Evolutionary conservation across 2,113 vertebrate species (phyloP), one percentile per base, ranked within the genome.

Genomic region (Machaerirhynchus nigripectus): DNA sequence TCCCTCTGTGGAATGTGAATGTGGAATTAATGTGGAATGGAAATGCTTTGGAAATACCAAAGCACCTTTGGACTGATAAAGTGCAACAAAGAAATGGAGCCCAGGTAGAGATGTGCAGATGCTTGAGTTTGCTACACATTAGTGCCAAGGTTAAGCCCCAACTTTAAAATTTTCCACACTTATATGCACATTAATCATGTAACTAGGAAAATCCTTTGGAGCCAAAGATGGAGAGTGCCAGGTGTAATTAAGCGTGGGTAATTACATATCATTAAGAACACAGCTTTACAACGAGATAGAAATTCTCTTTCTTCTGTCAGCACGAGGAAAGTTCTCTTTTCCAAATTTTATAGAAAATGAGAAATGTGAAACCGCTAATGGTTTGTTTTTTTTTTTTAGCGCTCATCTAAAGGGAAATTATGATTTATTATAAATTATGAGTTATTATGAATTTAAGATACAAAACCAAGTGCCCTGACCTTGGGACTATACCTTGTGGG

Each of bases 181-280:
- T 89, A 56, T 0, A 65, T 65, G 42, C 69, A 71, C 86, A 92
- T 94, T 92, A 96, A 93, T 96, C 90, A 95, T 69, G 57, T 61
- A 60, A 52, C 80, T 79, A 83, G 73, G 77, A 92, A 92, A 96
- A 93, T 93, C 33, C 70, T 92, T 92, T 22, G 80, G 65, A 92
- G 57, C 80, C 74, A 78, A 92, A 73, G 84, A 91, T 47, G 52
- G 70, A 85, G 79, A 88, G 50, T 84, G 69, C 77, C 73, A 95
- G 86, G 71, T 94, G 59, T 96, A 96, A 96, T 97, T 96, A 96
- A 77, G 47, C 6, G 0, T 86, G 52, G 56, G 68, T 88, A 96
- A 94, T 94, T 94, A 96, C 93, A 78, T 94, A 90, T 87, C 55
- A 92, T 94, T 89, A 86, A 87, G 31, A 88, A n/a, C 60, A 56